Evolutionary conservation across 1,140 invertebrate genomes (phyloP).

Genomic region (Aphelenchoides avenae): DNA sequence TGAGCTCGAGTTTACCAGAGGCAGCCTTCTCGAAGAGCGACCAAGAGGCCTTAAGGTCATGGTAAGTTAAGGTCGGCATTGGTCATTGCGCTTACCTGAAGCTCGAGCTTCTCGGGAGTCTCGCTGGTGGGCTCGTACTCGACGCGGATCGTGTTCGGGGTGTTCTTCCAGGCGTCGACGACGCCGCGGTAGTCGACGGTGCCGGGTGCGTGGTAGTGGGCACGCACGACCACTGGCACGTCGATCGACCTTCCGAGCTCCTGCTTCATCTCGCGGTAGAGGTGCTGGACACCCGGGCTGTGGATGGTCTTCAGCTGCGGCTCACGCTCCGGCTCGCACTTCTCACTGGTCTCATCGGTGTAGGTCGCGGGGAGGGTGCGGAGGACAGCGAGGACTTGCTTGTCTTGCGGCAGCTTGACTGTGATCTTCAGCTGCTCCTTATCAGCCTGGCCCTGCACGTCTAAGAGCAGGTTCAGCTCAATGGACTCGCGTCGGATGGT

Average conservation of each 20-base stretch:
- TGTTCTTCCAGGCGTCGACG: slow-evolving; percentile 28
- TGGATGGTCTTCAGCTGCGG: slow-evolving; percentile 17
- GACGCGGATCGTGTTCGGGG: slow-evolving; percentile 39
- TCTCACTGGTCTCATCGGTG: slow-evolving; percentile 18
- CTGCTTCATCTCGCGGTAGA: slow-evolving; percentile 2
- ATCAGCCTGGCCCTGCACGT: slow-evolving; percentile 26
- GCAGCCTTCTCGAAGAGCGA: slow-evolving; percentile 24
- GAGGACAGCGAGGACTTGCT: slow-evolving; percentile 25
- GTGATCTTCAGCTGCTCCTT: slow-evolving; percentile 30
- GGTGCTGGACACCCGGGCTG: slow-evolving; percentile 12
- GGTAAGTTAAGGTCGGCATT: slow-evolving; percentile 1
- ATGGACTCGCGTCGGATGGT: slow-evolving; percentile 30
- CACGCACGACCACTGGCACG: neutral
- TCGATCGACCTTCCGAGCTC: neutral
- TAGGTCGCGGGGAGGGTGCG: slow-evolving; percentile 37
- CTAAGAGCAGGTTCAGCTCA: slow-evolving; percentile 37
- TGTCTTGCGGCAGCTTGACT: slow-evolving; percentile 31
- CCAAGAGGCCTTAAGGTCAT: no score
- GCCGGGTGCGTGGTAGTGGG: neutral
- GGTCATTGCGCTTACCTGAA: no score
- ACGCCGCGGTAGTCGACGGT: slow-evolving; percentile 8
- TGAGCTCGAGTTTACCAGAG: slow-evolving; percentile 5
- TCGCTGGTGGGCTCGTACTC: slow-evolving; percentile 29
- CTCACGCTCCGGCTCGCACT: slow-evolving; percentile 5
- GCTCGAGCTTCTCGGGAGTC: slow-evolving; percentile 16